Base-by-base conservation (phyloP, 2,113 vertebrate species). In the Stigmatopora argus region DNA sequence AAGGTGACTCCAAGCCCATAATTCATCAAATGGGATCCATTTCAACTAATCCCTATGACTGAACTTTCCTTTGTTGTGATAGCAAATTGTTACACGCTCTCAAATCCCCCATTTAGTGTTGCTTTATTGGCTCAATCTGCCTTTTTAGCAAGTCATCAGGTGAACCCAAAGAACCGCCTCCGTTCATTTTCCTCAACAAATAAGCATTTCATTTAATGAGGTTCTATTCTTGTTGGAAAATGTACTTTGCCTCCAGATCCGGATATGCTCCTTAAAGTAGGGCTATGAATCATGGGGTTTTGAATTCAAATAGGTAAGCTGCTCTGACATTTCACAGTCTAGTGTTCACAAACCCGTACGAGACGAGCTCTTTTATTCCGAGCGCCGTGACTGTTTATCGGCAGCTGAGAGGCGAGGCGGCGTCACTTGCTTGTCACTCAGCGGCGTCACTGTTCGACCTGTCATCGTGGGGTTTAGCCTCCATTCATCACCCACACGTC, bases 401-500 rank as follows among this genome's bases (percentile, higher is more conserved):
- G 66, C 71, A 68, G 77, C 64, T 64, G 61, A 70, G 67, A 68
- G 75, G 70, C 78, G 69, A 78, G 71, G 62, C 75, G 21, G 64
- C 23, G 19, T 83, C 73, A 70, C 72, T 75, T 72, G 68, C 75
- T 66, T 71, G 56, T 85, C 85, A 80, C 79, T 90, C 89, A 87
- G 70, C 88, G 69, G 64, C 71, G 21, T 81, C 72, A 72, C 70
- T 83, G 83, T 90, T 84, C 85, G 81, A 74, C 85, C 79, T 87
- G 86, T 89, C 87, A 88, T 89, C 84, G 86, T 89, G 76, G 86
- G 83, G 67, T 78, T 86, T 77, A 81, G 73, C 62, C 65, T 23
- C 90, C 88, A 83, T 66, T 91, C 85, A 82, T 84, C 89, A 67
- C 83, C 73, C 79, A 72, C 77, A 70, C 66, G n/a, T 72, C 64